Percentiles rank a stretch among this genome's conserved stretches.
phyloP scores from a whole-genome alignment of 1,140 invertebrate genomes.

The Neuroterus valhalla region DNA sequence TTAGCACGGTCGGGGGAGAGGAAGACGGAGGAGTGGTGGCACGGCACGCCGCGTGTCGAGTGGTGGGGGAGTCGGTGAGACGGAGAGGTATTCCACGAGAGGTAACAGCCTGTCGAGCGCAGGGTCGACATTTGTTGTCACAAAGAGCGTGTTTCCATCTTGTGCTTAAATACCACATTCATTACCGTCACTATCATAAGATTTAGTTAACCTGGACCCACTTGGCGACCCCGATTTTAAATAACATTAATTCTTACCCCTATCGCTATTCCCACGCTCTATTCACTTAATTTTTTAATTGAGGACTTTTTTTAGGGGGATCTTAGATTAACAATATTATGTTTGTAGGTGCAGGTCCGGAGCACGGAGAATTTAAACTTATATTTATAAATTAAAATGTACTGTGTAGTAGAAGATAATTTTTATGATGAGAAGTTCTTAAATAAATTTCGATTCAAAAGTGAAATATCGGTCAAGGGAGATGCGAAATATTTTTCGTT shows the following conservation, averaged over 20 bases:
- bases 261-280: not conserved
- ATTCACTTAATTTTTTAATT: not conserved
- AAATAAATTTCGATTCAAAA: no score
- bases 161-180: constrained; percentile 24
- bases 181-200: not conserved
- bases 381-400: no score
- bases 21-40: constrained; percentile 30
- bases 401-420: no score
- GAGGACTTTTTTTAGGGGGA: no score
- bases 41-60: constrained; percentile 35
- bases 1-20: not conserved
- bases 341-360: no score
- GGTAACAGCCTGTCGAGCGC: constrained; percentile 35
- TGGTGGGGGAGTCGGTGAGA: constrained; percentile 16
- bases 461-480: no score
- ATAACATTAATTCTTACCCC: not conserved
- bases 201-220: constrained; percentile 31
- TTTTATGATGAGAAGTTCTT: no score
- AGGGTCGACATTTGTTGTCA: constrained; percentile 34
- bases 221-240: not conserved
- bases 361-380: no score
- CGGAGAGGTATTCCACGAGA: constrained; percentile 14
- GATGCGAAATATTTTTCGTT: no score
- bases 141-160: constrained; percentile 35
- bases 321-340: no score